Base-by-base conservation (phyloP, 2,797 vertebrate genomes). In the Odontamblyopus rebecca region DNA sequence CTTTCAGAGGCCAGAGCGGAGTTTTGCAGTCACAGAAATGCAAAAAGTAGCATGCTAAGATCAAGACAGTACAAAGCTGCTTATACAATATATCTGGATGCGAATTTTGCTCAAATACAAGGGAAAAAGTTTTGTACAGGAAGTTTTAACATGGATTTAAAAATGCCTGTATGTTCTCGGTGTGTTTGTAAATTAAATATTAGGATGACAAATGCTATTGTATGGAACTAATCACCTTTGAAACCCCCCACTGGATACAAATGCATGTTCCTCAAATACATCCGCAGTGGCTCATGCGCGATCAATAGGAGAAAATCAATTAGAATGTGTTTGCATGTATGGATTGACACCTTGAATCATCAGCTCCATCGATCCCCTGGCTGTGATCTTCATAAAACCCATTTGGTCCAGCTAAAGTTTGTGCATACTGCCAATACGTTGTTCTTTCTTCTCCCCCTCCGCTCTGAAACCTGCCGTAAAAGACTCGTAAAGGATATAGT, bases 261-360 rank as follows among this genome's bases (percentile, higher is more conserved):
- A 88, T 68, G 54, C 81, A 75, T 86, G 86, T 81, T 86, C 85
- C 75, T 68, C 0, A 88, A 91, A 86, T 83, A 87, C 78, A 86
- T 80, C 73, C 44, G 61, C 79, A 61, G 67, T 82, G 82, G 79
- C 77, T 67, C 73, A 16, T 51, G 82, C 53, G 78, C 64, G 90
- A 92, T 92, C 92, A 89, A 91, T 92, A 75, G 85, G 80, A 75
- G 79, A 89, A 93, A 93, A 93, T 93, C 92, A 86, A 91, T 91
- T 89, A 91, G 84, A 89, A 82, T 90, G 83, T 90, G 91, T 92
- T 92, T 92, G 92, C 88, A 89, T 90, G 89, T 93, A 91, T 91
- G 83, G 91, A 91, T 91, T 79, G 91, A 91, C 89, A 90, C 79
- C 89, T 86, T 88, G 85, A 89, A 91, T 92, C 90, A 91, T 91